These are phyloP conservation scores for Xyrichtys novacula DNA, from an alignment of 2,797 vertebrate species.

Conservation along the genomic window DNA sequence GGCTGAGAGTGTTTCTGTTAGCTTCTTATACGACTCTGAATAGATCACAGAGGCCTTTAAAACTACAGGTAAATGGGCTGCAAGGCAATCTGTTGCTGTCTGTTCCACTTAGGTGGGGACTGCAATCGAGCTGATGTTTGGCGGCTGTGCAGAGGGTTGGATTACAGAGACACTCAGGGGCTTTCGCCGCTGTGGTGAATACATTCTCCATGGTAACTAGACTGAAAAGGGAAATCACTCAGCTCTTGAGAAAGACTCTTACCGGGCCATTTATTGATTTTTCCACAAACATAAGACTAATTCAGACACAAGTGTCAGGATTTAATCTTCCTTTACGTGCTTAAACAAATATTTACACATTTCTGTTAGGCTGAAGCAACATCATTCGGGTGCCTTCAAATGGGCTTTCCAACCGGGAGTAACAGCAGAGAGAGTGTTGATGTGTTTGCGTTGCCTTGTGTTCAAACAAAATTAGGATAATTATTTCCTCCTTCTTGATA, in stretches of 20 bases:
- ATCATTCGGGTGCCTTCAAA: too few relatives aligned
- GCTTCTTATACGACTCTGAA: constrained; percentile 18
- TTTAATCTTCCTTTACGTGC: too few relatives aligned
- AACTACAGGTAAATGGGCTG: constrained; percentile 70
- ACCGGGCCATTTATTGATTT: background rate
- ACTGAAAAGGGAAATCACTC: background rate
- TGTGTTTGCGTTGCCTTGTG: constrained; percentile 24
- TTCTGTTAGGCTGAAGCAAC: too few relatives aligned
- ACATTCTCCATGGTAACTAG: background rate
- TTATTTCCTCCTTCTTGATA: constrained; percentile 42
- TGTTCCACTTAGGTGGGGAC: constrained; percentile 62
- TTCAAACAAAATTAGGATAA: constrained; percentile 52
- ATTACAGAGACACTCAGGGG: constrained; percentile 51
- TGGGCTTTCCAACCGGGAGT: background rate
- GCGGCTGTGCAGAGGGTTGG: constrained; percentile 38
- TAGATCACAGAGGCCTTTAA: constrained; percentile 67
- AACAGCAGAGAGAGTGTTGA: constrained; percentile 14
- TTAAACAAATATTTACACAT: background rate
- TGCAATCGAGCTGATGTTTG: constrained; percentile 41
- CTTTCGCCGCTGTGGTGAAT: constrained; percentile 14
- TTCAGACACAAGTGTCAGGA: too few relatives aligned
- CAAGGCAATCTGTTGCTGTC: constrained; percentile 80
- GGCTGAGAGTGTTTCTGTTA: background rate
- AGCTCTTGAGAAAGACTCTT: background rate
- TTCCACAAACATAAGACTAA: too few relatives aligned